Base-by-base conservation (phyloP, 2,113 vertebrate genomes). In the Isichthys henryi region DNA sequence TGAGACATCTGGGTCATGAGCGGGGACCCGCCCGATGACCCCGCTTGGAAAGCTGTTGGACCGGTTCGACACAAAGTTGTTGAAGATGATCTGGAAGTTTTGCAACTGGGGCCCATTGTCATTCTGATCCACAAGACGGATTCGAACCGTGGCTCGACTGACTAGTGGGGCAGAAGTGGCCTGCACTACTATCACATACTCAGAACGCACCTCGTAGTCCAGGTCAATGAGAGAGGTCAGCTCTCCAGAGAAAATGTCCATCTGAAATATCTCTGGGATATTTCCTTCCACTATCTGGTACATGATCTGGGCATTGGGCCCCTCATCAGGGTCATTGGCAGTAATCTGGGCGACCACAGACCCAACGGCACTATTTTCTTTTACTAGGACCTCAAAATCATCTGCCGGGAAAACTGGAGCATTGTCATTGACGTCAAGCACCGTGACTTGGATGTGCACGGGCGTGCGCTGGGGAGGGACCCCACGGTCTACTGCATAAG, bases 231-330 rank as follows among this genome's bases (percentile, higher is more conserved):
- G 96, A 10, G 98, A 98, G 0, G 98, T 99, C 91, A 99, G 96
- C 92, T 99, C 98, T 87, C 98, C 98, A 48, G 98, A 99, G 94
- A 99, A 99, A 89, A 99, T 99, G 93, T 99, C 98, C 98, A 99
- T 98, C 92, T 99, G 98, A 92, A 99, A 99, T 91, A 99, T 97
- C 94, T 99, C 98, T 0, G 98, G 98, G 91, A 99, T 99, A 93
- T 99, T 99, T 27, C 98, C 98, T 92, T 99, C 98, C 87, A 99
- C 98, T 0, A 99, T 99, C 90, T 99, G 98, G 91, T 99, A 99
- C 98, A 99, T 99, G 89, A 99, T 97, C 91, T 99, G 98, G 80
- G 98, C 98, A 3, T 99, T 98, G 62, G 97, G 94, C 0, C 98
- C 98, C 90, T 99, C 98, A 13, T 99, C 98, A 0, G 98, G 98